phyloP scores from a whole-genome alignment of 2,797 vertebrate genomes.

The Danio aesculapii region DNA sequence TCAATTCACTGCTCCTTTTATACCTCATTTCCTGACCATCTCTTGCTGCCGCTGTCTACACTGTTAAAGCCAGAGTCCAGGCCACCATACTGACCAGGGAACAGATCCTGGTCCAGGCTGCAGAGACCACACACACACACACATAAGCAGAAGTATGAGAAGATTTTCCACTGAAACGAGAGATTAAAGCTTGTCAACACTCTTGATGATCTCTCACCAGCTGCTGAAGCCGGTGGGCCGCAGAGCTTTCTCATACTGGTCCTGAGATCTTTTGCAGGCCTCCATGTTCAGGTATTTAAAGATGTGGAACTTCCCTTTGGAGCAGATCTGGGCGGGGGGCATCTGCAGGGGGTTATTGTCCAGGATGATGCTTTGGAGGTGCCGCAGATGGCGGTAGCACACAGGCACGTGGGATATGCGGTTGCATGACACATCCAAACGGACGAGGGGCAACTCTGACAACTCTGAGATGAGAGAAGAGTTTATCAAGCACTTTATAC shows the following conservation, averaged over 20 bases:
- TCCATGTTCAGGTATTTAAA: conserved; percentile 92
- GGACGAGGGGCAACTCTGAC: conserved; percentile 87
- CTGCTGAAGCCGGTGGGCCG: conserved; percentile 83
- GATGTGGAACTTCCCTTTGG: conserved; percentile 91
- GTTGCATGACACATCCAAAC: conserved; percentile 93
- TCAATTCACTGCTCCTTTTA: neutral
- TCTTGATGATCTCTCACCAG: conserved; percentile 72
- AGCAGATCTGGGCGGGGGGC: conserved; percentile 90
- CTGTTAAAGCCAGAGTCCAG: conserved; percentile 92
- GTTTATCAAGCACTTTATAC: neutral
- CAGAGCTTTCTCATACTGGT: conserved; percentile 81
- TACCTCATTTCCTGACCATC: conserved; percentile 94
- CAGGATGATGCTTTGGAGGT: conserved; percentile 87
- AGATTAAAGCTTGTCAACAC: conserved; percentile 21
- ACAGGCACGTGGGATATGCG: conserved; percentile 85
- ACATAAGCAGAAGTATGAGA: conserved; percentile 6
- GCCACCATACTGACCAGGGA: conserved; percentile 80
- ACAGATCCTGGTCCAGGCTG: conserved; percentile 87
- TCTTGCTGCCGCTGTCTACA: conserved; percentile 90
- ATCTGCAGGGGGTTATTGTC: conserved; percentile 93
- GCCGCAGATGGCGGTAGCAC: conserved; percentile 89
- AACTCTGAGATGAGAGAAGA: conserved; percentile 79
- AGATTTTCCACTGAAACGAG: neutral
- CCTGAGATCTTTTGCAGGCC: conserved; percentile 81
- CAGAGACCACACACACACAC: conserved; percentile 27